Percentiles rank a stretch among this genome's conserved stretches.
These are phyloP conservation scores for Malurus splendens DNA, from an alignment of 2,797 vertebrate genomes.

Conservation along the genomic window DNA sequence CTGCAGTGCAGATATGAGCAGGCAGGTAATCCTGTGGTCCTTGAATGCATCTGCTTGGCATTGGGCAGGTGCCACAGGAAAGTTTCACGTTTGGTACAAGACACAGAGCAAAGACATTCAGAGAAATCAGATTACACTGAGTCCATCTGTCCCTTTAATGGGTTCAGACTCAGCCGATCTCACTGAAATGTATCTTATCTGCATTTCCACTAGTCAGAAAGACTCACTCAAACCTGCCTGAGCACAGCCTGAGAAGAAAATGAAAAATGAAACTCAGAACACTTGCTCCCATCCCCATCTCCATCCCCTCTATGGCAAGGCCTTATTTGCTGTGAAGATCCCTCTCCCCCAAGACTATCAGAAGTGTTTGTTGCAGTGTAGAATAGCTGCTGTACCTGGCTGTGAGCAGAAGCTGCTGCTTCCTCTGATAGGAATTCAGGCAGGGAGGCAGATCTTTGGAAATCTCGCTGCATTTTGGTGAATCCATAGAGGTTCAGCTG, in stretches of 20 bases:
- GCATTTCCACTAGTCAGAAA: neutral
- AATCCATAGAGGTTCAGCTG: neutral
- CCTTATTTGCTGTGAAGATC: neutral
- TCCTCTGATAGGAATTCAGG: neutral
- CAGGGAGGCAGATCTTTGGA: neutral
- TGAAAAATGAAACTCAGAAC: neutral
- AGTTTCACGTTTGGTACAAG: neutral
- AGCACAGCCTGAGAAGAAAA: neutral
- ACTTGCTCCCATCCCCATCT: fast-evolving
- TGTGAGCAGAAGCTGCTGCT: neutral
- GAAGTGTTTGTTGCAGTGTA: neutral
- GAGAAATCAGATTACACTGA: neutral
- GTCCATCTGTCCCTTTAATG: neutral
- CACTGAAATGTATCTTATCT: neutral
- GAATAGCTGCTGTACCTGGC: neutral
- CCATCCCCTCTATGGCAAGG: neutral
- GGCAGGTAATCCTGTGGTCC: neutral
- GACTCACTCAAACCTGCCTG: neutral
- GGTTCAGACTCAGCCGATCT: neutral
- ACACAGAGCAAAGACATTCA: fast-evolving
- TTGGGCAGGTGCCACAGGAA: neutral
- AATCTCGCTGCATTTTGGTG: neutral
- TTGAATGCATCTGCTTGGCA: neutral
- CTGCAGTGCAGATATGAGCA: neutral
- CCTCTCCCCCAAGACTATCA: neutral